Evolutionary conservation across 1,140 invertebrate species (phyloP).

Genomic region (Calephelis virginiensis): DNA sequence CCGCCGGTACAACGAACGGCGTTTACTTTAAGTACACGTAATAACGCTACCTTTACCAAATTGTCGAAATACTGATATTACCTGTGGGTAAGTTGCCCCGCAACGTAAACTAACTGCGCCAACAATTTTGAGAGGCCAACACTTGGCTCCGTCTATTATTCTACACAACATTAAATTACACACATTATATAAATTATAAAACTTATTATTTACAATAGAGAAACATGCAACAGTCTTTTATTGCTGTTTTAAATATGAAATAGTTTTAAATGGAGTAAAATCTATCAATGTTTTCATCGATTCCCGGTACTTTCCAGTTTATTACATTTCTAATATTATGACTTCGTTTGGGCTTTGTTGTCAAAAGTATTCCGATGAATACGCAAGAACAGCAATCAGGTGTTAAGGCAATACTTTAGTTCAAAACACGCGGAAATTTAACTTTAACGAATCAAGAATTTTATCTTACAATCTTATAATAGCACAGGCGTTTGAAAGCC

Average conservation of each 20-base stretch:
- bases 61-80: constrained; percentile 75
- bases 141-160: constrained; percentile 28
- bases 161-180: constrained; percentile 44
- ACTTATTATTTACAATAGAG: constrained; percentile 46
- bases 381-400: too few species aligned
- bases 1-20: constrained; percentile 67
- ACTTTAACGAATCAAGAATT: too few species aligned
- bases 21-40: constrained; percentile 67
- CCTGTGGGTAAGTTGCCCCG: constrained; percentile 54
- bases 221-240: constrained; percentile 22
- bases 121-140: constrained; percentile 49
- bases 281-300: background rate
- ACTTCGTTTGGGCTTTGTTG: too few species aligned
- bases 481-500: too few species aligned
- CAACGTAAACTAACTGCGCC: constrained; percentile 65
- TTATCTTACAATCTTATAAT: too few species aligned
- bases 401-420: too few species aligned
- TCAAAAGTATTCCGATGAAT: too few species aligned
- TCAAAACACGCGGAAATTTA: too few species aligned
- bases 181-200: constrained; percentile 45
- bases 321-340: background rate
- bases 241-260: background rate
- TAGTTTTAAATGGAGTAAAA: background rate
- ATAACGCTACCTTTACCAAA: constrained; percentile 73
- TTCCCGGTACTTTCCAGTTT: background rate